Base-by-base conservation (phyloP, 2,888 invertebrate species). In the Idaea biselata region DNA sequence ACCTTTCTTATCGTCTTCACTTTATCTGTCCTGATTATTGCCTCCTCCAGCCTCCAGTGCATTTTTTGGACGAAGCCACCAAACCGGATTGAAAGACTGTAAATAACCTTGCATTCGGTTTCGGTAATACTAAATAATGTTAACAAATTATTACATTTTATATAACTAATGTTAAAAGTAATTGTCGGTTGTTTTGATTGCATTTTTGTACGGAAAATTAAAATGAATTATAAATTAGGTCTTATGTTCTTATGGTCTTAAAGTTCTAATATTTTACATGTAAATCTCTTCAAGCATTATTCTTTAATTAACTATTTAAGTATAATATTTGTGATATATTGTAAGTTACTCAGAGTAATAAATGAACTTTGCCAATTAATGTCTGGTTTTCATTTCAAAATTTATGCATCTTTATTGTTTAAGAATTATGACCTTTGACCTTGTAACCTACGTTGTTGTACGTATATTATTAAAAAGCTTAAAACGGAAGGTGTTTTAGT, bases 271-370 rank as follows among this genome's bases (percentile, higher is more conserved):
- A 33, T 14, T 60, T 55, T 60, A 60, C 55, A 60, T 55, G 55
- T 60, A 55, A 55, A 60, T 33, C 32, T 31, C 55, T 55, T 4
- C 17, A 60, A 25, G 18, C 31, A 60, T 33, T 60, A 60, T 55
- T 16, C 17, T 55, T 16, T 44, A 11, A 44, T 44, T 44, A 3
- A 14, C 8, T 44, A 25, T 44, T 44, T 71, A 77, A 80, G 73
- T 76, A 70, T 78, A 78, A 81, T 73, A 74, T 83, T 84, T 88
- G 88, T 88, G 87, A 88, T 88, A 86, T 83, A 84, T 73, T 81
- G 69, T 85, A 81, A 79, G 81, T 68, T 78, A 80, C 70, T 77
- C 71, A 70, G 73, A 76, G 76, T 76, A 83, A 83, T 81, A 85
- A 84, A 84, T 76, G 73, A 78, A 77, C 71, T 73, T 78, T 78